phyloP scores from a whole-genome alignment of 1,140 invertebrate genomes.

The Ridgeia piscesae region DNA sequence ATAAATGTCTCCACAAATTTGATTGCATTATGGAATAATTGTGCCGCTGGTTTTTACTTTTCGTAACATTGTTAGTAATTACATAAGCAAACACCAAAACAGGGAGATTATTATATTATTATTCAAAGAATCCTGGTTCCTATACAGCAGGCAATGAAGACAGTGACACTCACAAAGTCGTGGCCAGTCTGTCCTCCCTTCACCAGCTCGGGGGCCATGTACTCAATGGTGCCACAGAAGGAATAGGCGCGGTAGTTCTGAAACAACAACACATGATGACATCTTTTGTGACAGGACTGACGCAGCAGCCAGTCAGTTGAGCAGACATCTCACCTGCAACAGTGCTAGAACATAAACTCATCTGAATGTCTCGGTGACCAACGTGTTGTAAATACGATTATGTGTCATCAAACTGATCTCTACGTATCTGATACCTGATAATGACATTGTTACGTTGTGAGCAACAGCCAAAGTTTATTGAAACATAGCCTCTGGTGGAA shows the following conservation, averaged over 20 bases:
- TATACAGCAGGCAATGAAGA: too few species aligned
- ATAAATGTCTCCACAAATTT: too few species aligned
- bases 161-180: slow-evolving; percentile 54
- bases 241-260: slow-evolving; percentile 76
- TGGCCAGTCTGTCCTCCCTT: slow-evolving; percentile 73
- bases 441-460: background rate
- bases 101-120: too few species aligned
- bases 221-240: slow-evolving; percentile 96
- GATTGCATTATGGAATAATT: too few species aligned
- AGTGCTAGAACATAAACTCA: too few species aligned
- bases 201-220: slow-evolving; percentile 60
- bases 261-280: slow-evolving; percentile 24
- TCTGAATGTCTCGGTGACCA: background rate
- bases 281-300: background rate
- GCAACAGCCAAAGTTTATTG: background rate
- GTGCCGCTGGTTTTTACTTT: too few species aligned
- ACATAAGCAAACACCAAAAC: too few species aligned
- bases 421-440: background rate
- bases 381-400: background rate
- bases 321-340: background rate
- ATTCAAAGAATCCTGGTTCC: too few species aligned
- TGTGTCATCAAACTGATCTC: background rate
- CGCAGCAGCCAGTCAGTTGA: background rate
- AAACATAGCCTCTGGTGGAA: background rate
- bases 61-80: too few species aligned